These are phyloP conservation scores for Oreochromis aureus DNA, from an alignment of 2,113 vertebrate species.

Conservation along the genomic window DNA sequence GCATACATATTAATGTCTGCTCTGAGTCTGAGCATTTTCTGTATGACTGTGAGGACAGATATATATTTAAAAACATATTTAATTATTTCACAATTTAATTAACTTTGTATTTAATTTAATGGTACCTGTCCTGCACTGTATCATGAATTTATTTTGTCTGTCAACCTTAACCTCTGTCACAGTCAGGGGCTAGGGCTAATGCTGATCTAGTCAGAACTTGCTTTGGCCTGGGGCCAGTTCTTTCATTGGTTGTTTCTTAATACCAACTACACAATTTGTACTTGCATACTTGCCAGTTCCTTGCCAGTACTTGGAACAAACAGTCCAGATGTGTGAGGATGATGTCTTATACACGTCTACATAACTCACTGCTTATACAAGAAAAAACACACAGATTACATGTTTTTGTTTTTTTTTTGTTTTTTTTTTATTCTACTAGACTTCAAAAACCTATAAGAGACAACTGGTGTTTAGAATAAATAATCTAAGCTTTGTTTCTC, in stretches of 20 bases:
- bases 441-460: not conserved
- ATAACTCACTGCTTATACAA: not conserved
- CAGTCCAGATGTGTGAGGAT: not conserved
- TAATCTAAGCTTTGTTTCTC: not conserved
- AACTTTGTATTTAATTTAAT: not conserved
- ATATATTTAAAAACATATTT: not conserved
- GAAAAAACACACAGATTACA: not conserved
- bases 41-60: not conserved
- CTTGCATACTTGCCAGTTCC: not conserved
- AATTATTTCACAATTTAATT: not conserved
- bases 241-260: not conserved
- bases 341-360: not conserved
- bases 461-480: not conserved
- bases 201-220: not conserved
- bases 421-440: not conserved
- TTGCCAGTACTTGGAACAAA: not conserved
- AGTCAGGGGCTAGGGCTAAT: not conserved
- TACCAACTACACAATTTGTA: not conserved
- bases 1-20: not conserved
- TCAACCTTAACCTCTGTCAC: not conserved
- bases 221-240: not conserved
- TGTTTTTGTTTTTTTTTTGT: not conserved
- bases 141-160: not conserved
- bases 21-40: not conserved
- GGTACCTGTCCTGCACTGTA: not conserved